Evolutionary conservation across 1,140 invertebrate species (phyloP).

Genomic region (Leptinotarsa undecemlineata): DNA sequence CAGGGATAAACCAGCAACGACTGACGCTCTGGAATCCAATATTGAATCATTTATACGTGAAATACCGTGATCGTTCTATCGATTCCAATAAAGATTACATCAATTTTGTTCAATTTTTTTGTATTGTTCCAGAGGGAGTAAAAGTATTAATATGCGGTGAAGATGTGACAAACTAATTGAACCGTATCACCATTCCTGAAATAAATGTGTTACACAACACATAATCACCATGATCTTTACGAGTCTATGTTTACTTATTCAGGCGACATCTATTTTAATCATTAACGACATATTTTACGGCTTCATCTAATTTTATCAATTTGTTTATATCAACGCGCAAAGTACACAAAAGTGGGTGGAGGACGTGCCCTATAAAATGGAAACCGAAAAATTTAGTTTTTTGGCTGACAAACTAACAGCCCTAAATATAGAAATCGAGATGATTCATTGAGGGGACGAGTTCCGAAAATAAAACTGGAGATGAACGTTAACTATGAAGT

Average conservation of each 20-base stretch:
- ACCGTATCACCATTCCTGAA: too few species aligned
- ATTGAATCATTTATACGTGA: too few species aligned
- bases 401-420: not conserved
- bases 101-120: too few species aligned
- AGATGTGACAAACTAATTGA: too few species aligned
- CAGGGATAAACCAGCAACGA: too few species aligned
- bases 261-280: constrained; percentile 2
- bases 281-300: not conserved
- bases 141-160: too few species aligned
- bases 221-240: too few species aligned
- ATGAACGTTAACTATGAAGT: not conserved
- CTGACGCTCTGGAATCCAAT: too few species aligned
- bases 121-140: too few species aligned
- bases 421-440: not conserved
- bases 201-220: too few species aligned
- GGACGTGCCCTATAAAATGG: not conserved
- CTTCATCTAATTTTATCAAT: not conserved
- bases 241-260: not conserved
- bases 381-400: not conserved
- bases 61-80: too few species aligned
- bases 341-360: not conserved
- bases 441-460: constrained; percentile 18
- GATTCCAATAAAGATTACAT: too few species aligned
- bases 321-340: not conserved
- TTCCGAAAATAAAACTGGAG: constrained; percentile 6